Base-by-base conservation (phyloP, 2,888 invertebrate genomes). In the Stenoptilia bipunctidactyla region DNA sequence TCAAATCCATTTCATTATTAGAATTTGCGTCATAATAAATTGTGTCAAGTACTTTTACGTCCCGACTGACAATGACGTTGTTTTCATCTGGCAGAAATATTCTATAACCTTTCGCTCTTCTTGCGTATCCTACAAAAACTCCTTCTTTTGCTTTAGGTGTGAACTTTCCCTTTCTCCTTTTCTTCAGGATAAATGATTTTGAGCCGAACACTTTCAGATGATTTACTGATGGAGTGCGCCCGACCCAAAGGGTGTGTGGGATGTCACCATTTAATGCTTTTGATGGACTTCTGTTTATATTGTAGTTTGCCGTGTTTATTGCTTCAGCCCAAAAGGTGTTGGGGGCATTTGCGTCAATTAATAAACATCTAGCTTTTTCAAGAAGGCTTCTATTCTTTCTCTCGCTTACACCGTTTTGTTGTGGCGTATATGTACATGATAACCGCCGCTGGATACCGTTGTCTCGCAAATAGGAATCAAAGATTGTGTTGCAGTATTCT, bases 341-440 rank as follows among this genome's bases (percentile, higher is more conserved):
- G 3, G n/a, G 3, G 12, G 10, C n/a, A n/a, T 30, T 30, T 4
- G 30, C 9, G 3, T 30, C 20, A 5, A 20, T 3, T 8, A 5
- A 5, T 8, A 20, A 8, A 20, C 20, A 20, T 20, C 20, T 20
- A 8, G 42, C 6, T 3, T 30, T 30, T 30, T 30, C 30, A 4
- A 30, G 4, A 2, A 30, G 12, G 2, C 6, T 8, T 10, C 30
- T 4, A 30, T 30, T 30, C 10, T 30, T 30, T 30, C 30, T 9
- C 3, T 30, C 30, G 4, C n/a, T 12, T 3, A 30, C 3, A 3
- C 30, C 30, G 10, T 30, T 30, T 30, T 30, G 9, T n/a, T 30
- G n/a, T 2, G 41, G 45, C 1, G 45, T 39, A 13, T 39, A 39
- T 5, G 34, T 34, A 2, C 20, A 20, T 2, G 25, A 20, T n/a